Evolutionary conservation across 2,113 vertebrate genomes (phyloP), one percentile per base, ranked within the genome.

Genomic region (Pyxicephalus adspersus): DNA sequence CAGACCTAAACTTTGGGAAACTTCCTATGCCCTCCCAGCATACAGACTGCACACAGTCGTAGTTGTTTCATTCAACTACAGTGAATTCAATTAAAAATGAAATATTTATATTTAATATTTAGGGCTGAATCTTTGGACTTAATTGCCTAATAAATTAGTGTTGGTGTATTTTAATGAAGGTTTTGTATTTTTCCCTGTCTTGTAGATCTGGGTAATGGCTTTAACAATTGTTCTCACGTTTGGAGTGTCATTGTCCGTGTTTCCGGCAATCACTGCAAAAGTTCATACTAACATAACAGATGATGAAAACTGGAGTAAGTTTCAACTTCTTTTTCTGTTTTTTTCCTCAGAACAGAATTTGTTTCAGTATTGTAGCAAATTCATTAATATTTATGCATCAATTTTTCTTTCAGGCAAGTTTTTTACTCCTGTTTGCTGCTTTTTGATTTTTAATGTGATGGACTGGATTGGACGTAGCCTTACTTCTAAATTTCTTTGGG

Each of bases 181-280:
- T 60, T 63, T 15, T 52, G 16, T 52, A 64, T 76, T 75, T 81
- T 52, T 0, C 0, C 5, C 23, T 57, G 2, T 83, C 6, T 22
- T 57, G 2, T 83, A 97, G 96, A 91, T 96, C 83, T 93, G 94
- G 95, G 89, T 94, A 83, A 94, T 91, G 90, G 96, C 96, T 3
- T 90, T 96, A 68, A 96, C 94, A 22, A 93, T 97, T 50, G 94
- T 93, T 0, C 88, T 96, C 22, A 91, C 94, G 50, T 96, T 97
- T 90, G 93, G 91, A 0, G 94, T 96, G 75, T 96, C 95, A 0
- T 91, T 97, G 60, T 94, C 95, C 0, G 94, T 97, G 73, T 97
- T 95, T 64, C 96, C 96, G 0, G 95, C 95, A 0, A 87, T 97
- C 77, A 96, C 95, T 0, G 95, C 91, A 29, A 94, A 94, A 51